Evolutionary conservation across 64 coral and sea anemone species (phyloP).

Genomic region (Stichodactyla helianthus): DNA sequence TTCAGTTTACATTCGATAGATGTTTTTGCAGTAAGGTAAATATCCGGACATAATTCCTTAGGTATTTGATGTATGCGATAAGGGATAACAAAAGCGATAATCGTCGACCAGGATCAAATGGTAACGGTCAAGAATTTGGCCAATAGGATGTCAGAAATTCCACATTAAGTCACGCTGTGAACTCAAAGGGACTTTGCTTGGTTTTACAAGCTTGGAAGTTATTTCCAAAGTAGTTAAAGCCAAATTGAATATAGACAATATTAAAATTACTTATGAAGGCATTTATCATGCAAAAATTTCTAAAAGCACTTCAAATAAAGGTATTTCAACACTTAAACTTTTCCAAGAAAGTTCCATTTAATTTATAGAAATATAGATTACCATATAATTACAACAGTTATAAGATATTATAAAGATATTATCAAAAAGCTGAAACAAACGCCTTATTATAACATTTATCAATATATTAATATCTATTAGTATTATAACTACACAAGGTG

Average conservation of each 20-base stretch:
- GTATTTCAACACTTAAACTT: neutral
- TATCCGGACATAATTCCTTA: neutral
- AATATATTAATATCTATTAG: neutral
- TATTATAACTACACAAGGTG: neutral
- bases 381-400: neutral
- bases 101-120: neutral
- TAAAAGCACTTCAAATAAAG: too few relatives aligned
- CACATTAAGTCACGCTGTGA: neutral
- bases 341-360: neutral
- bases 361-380: constrained; percentile 2
- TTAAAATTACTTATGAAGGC: too few relatives aligned
- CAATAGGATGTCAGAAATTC: neutral
- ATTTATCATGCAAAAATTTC: neutral
- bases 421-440: neutral
- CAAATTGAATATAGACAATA: too few relatives aligned
- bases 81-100: neutral
- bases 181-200: too few relatives aligned
- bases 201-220: too few relatives aligned
- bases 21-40: neutral
- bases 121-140: neutral
- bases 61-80: constrained; percentile 22
- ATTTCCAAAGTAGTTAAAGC: too few relatives aligned
- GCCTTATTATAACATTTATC: neutral
- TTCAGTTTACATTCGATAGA: neutral
- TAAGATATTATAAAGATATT: neutral